Evolutionary conservation across 1,140 invertebrate species (phyloP).

Genomic region (Cotesia glomerata): DNA sequence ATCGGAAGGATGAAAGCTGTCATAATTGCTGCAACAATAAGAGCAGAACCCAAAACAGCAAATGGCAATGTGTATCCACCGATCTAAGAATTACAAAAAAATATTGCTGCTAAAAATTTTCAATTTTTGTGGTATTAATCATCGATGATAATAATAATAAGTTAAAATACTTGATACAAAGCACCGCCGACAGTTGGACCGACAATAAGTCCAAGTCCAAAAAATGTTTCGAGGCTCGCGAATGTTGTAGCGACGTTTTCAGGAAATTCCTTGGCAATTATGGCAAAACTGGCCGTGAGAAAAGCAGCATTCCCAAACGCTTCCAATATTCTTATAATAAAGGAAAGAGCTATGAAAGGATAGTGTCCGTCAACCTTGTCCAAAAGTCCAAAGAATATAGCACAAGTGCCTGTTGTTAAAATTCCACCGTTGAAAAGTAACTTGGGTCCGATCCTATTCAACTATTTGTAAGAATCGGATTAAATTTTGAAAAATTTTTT

Average conservation of each 20-base stretch:
- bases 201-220: constrained; percentile 85
- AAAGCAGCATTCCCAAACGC: constrained; percentile 92
- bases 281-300: constrained; percentile 89
- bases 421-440: constrained; percentile 86
- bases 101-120: neutral
- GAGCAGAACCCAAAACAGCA: constrained; percentile 77
- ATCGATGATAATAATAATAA: neutral
- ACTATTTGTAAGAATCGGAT: constrained; percentile 53
- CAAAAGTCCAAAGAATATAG: constrained; percentile 84
- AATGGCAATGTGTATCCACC: constrained; percentile 90
- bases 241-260: constrained; percentile 88
- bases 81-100: constrained; percentile 52
- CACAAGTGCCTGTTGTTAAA: constrained; percentile 81
- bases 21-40: constrained; percentile 78
- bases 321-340: constrained; percentile 86
- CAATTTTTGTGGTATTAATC: constrained; percentile 5
- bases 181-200: constrained; percentile 85
- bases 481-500: constrained; percentile 14
- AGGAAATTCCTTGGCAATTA: constrained; percentile 93
- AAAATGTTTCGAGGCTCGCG: constrained; percentile 89
- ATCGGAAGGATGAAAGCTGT: constrained; percentile 77
- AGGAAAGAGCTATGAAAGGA: constrained; percentile 85
- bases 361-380: constrained; percentile 82
- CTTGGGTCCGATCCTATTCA: constrained; percentile 84
- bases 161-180: constrained; percentile 69